Percentiles rank a stretch among this genome's conserved stretches.
Evolutionary conservation across 2,888 invertebrate genomes (phyloP).

Genomic region (Drosophila fungiperda): DNA sequence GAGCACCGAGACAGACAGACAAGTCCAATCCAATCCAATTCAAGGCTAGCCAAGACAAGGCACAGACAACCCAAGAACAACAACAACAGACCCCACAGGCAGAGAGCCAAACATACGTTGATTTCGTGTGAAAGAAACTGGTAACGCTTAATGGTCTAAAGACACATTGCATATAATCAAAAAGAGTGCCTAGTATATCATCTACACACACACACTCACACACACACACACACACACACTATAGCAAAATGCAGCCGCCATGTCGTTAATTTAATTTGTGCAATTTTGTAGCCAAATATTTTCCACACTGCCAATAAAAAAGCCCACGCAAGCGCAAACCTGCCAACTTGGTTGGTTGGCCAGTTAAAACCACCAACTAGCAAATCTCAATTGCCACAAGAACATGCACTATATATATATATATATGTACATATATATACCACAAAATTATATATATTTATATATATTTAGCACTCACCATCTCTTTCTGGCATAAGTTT

Average conservation of each 20-base stretch:
- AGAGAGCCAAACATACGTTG: slow-evolving; percentile 10
- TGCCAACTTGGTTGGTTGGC: slow-evolving; percentile 72
- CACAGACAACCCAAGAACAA: not conserved
- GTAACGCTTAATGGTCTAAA: slow-evolving; percentile 25
- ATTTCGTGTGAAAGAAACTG: slow-evolving; percentile 58
- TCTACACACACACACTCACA: slow-evolving; percentile 9
- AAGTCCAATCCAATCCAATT: not conserved
- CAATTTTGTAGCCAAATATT: slow-evolving; percentile 79
- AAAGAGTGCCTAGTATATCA: slow-evolving; percentile 37
- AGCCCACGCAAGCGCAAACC: slow-evolving; percentile 72
- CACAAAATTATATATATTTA: slow-evolving; percentile 4
- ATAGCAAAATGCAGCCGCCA: slow-evolving; percentile 60
- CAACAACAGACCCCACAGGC: slow-evolving; percentile 72
- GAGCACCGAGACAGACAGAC: not conserved
- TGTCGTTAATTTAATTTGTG: slow-evolving; percentile 78
- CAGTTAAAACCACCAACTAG: slow-evolving; percentile 47
- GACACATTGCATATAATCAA: slow-evolving; percentile 3
- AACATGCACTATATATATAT: slow-evolving; percentile 3
- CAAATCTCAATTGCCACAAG: slow-evolving; percentile 41
- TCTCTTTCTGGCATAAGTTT: slow-evolving; percentile 64
- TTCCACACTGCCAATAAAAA: slow-evolving; percentile 80
- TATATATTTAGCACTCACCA: slow-evolving; percentile 16
- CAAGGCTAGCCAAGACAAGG: not conserved
- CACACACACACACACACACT: slow-evolving; percentile 1
- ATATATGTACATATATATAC: slow-evolving; percentile 5